These are phyloP conservation scores for Trachelus iudaicus DNA, from an alignment of 2,888 invertebrate species.

Conservation along the genomic window DNA sequence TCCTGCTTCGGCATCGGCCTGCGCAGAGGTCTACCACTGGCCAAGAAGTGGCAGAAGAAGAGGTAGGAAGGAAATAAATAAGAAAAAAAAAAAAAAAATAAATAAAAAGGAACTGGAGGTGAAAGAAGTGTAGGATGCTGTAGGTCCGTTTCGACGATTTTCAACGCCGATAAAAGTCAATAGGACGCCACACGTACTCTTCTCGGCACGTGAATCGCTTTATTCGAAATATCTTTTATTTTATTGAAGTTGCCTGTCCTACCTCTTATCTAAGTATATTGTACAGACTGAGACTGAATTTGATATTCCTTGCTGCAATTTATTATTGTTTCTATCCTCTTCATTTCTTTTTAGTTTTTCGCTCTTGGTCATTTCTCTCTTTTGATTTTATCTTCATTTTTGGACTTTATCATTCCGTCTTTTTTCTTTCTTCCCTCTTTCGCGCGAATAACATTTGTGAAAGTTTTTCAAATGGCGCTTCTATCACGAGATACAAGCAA, in stretches of 20 bases:
- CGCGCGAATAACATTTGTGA: constrained; percentile 4
- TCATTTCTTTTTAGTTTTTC: neutral
- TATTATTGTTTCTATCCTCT: neutral
- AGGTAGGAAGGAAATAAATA: constrained; percentile 8
- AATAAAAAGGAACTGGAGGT: neutral
- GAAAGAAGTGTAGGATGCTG: constrained; percentile 7
- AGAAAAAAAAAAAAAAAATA: no score
- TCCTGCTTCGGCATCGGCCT: neutral
- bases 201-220: constrained; percentile 32
- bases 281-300: neutral
- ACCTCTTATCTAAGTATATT: neutral
- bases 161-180: constrained; percentile 45
- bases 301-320: neutral
- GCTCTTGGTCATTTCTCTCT: constrained; percentile 24
- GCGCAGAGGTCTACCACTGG: neutral
- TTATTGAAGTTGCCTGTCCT: neutral
- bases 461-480: constrained; percentile 14
- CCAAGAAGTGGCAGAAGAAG: neutral
- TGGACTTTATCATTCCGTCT: neutral
- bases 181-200: constrained; percentile 49
- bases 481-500: constrained; percentile 10
- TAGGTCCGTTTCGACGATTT: constrained; percentile 32
- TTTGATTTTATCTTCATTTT: constrained; percentile 21
- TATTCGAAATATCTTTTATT: neutral
- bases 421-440: neutral